Evolutionary conservation across 2,888 invertebrate species (phyloP).

Genomic region (Megalurothrips usitatus): DNA sequence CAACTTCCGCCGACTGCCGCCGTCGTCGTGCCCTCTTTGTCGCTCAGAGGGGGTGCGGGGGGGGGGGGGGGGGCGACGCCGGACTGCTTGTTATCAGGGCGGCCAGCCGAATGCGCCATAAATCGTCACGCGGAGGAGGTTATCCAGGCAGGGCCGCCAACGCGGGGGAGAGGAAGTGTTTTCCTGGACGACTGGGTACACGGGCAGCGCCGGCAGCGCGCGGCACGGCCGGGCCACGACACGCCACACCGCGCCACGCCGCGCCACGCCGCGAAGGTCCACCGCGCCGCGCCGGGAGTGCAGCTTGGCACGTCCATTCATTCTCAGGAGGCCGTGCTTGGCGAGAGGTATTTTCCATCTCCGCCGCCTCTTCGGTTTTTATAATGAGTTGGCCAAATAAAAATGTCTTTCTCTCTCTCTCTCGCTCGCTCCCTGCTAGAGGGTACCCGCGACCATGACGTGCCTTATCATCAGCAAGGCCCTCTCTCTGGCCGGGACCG

Average conservation of each 20-base stretch:
- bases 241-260: neutral
- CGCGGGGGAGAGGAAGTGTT: too few species aligned
- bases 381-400: too few species aligned
- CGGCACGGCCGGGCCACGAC: too few species aligned
- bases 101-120: slow-evolving; percentile 2
- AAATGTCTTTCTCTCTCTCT: too few species aligned
- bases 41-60: neutral
- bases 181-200: too few species aligned
- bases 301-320: too few species aligned
- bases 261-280: neutral
- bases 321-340: neutral
- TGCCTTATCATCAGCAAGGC: neutral
- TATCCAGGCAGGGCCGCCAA: too few species aligned
- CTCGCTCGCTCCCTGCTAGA: neutral
- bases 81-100: slow-evolving; percentile 5
- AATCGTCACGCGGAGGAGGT: neutral
- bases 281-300: too few species aligned
- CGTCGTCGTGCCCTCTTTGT: too few species aligned
- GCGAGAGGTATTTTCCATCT: neutral
- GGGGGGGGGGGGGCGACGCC: slow-evolving; percentile 21
- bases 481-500: neutral
- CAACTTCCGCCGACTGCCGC: too few species aligned
- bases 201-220: neutral
- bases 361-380: too few species aligned
- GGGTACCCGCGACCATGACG: neutral